Percentiles rank a stretch among this genome's conserved stretches.
Conservation (phyloP, 2,888 invertebrate genomes). For the Nephrotoma guestfalica region DNA sequence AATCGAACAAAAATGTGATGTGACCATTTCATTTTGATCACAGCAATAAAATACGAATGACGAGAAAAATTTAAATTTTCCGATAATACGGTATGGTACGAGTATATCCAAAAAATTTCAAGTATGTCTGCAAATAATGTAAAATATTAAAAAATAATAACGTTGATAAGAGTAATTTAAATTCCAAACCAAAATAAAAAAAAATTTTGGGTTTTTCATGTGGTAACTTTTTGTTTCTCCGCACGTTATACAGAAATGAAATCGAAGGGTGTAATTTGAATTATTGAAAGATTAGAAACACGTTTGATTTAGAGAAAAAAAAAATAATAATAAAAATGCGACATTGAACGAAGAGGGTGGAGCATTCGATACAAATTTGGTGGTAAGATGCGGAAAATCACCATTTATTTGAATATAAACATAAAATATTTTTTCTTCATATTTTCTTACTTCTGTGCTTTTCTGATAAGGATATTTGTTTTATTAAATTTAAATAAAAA, state of each 20-base stretch:
- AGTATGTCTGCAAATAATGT: neutral
- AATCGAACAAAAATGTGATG: neutral
- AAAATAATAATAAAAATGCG: neutral
- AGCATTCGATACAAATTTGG: neutral
- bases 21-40: neutral
- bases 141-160: neutral
- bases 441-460: neutral
- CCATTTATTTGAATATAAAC: neutral
- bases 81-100: neutral
- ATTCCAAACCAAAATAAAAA: neutral
- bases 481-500: neutral
- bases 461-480: neutral
- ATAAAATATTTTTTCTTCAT: neutral
- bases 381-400: neutral
- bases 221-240: neutral
- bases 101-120: neutral
- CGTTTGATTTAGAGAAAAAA: neutral
- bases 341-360: neutral
- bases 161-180: neutral
- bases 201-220: neutral
- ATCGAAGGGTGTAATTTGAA: neutral
- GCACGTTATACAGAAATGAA: neutral
- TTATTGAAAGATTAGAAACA: neutral
- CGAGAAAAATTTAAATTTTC: neutral
- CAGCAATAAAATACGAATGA: neutral